These are phyloP conservation scores for Amorpha juglandis DNA, from an alignment of 2,888 invertebrate genomes.

Conservation along the genomic window DNA sequence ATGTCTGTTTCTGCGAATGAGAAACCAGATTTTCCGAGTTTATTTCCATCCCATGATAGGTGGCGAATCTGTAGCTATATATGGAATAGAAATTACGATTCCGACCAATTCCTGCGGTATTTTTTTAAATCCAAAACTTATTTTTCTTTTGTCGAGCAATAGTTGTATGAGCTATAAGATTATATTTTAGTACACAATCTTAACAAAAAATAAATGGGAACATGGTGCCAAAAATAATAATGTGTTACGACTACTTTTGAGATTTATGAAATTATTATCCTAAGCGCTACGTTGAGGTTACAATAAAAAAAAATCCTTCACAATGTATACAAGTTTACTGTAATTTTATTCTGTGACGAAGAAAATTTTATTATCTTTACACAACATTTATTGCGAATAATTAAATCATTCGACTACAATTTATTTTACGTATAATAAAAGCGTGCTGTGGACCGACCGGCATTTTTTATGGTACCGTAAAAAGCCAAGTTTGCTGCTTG, in stretches of 20 bases:
- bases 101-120: too few relatives aligned
- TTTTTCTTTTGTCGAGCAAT: too few relatives aligned
- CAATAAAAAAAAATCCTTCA: not conserved
- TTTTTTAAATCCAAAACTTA: too few relatives aligned
- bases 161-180: conserved; percentile 25
- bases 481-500: conserved; percentile 26
- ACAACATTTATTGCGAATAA: conserved; percentile 20
- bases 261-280: not conserved
- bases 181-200: not conserved
- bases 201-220: too few relatives aligned
- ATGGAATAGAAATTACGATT: too few relatives aligned
- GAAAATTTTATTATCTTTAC: conserved; percentile 16
- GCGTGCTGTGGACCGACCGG: conserved; percentile 9
- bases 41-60: too few relatives aligned
- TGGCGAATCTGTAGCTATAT: too few relatives aligned
- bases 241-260: not conserved
- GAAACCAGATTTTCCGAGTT: too few relatives aligned
- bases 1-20: too few relatives aligned
- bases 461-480: conserved; percentile 25
- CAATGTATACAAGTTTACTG: conserved; percentile 2
- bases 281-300: not conserved
- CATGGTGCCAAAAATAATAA: not conserved
- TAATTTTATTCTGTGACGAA: conserved; percentile 6
- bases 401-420: conserved; percentile 23
- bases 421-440: conserved; percentile 26